Percentiles rank a stretch among this genome's conserved stretches.
These are phyloP conservation scores for Bolborhynchus lineola DNA, from an alignment of 2,113 vertebrate species.

Conservation along the genomic window DNA sequence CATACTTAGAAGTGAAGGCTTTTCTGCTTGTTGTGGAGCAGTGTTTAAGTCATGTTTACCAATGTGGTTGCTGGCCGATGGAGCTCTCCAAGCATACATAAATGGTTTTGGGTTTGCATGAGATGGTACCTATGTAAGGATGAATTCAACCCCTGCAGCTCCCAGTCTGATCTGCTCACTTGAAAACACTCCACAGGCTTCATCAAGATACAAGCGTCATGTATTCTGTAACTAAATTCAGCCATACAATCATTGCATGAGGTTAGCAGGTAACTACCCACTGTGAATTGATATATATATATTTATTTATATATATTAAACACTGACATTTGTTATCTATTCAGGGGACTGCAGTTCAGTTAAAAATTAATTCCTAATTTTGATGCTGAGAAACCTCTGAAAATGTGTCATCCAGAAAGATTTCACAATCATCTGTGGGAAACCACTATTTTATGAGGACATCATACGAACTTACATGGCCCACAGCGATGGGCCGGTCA, in stretches of 20 bases:
- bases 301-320: background rate
- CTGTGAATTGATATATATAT: background rate
- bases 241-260: background rate
- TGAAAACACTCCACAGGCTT: background rate
- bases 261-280: background rate
- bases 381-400: conserved; percentile 9
- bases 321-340: background rate
- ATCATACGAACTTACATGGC: background rate
- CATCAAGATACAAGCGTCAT: background rate
- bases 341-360: background rate
- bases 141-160: background rate
- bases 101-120: background rate
- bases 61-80: background rate
- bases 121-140: background rate
- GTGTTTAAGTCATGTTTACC: background rate
- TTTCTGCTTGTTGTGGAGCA: background rate
- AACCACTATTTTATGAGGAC: conserved; percentile 4
- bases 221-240: background rate
- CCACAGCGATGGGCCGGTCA: background rate
- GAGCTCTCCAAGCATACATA: background rate
- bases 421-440: conserved; percentile 21
- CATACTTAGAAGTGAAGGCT: background rate
- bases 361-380: conserved; percentile 21
- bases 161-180: background rate
- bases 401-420: conserved; percentile 16